Percentiles rank a stretch among this genome's conserved stretches.
Evolutionary conservation across 2,888 invertebrate species (phyloP).

Genomic region (Pollenia amentaria): DNA sequence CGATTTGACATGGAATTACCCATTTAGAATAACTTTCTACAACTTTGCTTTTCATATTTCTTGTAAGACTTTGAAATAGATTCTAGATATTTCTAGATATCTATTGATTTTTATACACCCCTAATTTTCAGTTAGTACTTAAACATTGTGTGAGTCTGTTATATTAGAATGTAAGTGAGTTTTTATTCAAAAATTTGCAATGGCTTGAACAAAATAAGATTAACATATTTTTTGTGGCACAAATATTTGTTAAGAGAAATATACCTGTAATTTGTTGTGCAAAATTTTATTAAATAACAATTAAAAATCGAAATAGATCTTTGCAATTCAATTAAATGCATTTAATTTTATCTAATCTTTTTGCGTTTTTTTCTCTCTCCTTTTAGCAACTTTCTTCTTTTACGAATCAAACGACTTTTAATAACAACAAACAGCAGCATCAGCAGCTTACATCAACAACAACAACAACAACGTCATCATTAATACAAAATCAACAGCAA

Average conservation of each 20-base stretch:
- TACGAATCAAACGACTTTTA: slow-evolving; percentile 60
- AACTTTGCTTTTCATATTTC: no score
- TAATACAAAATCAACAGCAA: slow-evolving; percentile 63
- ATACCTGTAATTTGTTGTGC: no score
- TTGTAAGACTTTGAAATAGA: no score
- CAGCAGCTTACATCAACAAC: slow-evolving; percentile 34
- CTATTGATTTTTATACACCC: not conserved
- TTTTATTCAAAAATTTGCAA: not conserved
- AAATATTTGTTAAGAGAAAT: no score
- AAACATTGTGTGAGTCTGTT: slow-evolving; percentile 1
- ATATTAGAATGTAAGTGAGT: not conserved
- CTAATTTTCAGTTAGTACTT: not conserved
- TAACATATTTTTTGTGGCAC: not conserved
- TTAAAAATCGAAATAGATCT: no score
- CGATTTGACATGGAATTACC: no score
- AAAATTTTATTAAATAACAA: no score
- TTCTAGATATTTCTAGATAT: no score
- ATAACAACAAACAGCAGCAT: slow-evolving; percentile 56
- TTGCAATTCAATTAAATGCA: no score
- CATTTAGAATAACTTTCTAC: no score
- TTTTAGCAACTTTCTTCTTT: slow-evolving; percentile 63
- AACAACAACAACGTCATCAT: slow-evolving; percentile 10
- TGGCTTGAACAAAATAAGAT: not conserved
- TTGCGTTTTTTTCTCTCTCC: not conserved
- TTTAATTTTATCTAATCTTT: not conserved